Evolutionary conservation across 2,113 vertebrate genomes (phyloP).

Genomic region (Thryonomys swinderianus): DNA sequence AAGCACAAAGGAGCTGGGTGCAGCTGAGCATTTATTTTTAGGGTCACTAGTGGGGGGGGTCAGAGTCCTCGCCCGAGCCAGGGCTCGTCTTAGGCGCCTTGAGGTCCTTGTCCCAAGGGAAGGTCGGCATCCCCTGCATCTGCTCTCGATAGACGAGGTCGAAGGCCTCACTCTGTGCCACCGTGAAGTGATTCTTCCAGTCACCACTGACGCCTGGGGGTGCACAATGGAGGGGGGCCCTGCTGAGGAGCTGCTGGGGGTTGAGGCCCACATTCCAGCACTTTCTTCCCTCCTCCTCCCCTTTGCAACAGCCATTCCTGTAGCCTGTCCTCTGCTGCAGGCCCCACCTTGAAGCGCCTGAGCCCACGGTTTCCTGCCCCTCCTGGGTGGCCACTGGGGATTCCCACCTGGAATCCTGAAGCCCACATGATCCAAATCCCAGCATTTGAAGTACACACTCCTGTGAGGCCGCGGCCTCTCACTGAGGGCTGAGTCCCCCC

Average conservation of each 20-base stretch:
- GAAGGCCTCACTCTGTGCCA: slow-evolving; percentile 81
- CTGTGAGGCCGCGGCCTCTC: not conserved
- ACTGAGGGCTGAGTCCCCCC: not conserved
- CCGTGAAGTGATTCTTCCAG: slow-evolving; percentile 85
- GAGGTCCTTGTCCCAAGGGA: slow-evolving; percentile 80
- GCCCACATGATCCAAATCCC: not conserved
- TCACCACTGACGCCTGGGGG: slow-evolving; percentile 80
- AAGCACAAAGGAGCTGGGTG: not conserved
- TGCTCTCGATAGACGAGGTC: slow-evolving; percentile 77
- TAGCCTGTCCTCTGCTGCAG: not conserved
- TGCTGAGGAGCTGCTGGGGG: not conserved
- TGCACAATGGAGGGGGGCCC: rapidly evolving
- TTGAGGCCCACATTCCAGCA: not conserved
- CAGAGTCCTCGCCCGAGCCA: not conserved
- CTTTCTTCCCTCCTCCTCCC: rapidly evolving
- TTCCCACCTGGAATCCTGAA: not conserved
- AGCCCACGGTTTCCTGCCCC: not conserved
- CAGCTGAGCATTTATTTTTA: slow-evolving; percentile 62
- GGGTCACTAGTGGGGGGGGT: slow-evolving; percentile 6
- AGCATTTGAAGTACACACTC: not conserved
- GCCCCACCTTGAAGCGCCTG: not conserved
- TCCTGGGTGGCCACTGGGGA: not conserved
- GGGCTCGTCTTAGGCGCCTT: not conserved
- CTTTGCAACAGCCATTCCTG: not conserved
- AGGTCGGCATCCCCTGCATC: slow-evolving; percentile 75